Conservation (phyloP, 2,888 invertebrate species). For the Cheilosia impressa region DNA sequence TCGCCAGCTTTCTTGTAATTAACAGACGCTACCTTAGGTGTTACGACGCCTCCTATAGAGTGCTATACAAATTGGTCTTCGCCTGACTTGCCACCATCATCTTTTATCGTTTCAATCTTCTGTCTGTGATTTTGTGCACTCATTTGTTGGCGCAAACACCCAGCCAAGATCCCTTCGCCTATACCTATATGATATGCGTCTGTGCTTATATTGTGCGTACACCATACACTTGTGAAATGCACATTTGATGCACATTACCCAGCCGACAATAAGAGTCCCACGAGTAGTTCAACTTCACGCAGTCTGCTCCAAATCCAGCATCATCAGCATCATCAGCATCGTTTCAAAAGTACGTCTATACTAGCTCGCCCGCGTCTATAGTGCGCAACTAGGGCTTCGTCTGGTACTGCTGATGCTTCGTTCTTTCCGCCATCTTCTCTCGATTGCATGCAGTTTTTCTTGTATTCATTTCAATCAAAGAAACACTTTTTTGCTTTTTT, state of each 20-base stretch:
- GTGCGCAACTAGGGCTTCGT: conserved; percentile 57
- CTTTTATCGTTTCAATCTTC: conserved; percentile 60
- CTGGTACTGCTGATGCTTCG: conserved; percentile 3
- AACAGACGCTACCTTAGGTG: not conserved
- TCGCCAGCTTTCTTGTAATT: too few species aligned
- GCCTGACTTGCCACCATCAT: conserved; percentile 48
- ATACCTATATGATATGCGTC: not conserved
- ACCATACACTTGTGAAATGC: conserved; percentile 8
- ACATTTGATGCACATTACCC: not conserved
- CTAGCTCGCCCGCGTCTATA: conserved; percentile 9
- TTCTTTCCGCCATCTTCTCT: not conserved
- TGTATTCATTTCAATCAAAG: conserved; percentile 61
- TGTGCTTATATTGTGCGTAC: conserved; percentile 3
- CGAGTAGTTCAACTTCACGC: conserved; percentile 58
- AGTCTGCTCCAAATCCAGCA: conserved; percentile 65
- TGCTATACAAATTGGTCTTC: conserved; percentile 37
- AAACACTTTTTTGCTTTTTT: conserved; percentile 42
- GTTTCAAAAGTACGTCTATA: conserved; percentile 41
- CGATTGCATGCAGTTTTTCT: conserved; percentile 30
- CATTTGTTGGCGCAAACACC: conserved; percentile 1
- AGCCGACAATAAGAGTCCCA: conserved; percentile 24
- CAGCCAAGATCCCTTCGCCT: not conserved
- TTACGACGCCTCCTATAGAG: conserved; percentile 1
- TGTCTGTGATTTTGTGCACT: not conserved
- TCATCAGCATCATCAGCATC: conserved; percentile 53